Percentiles rank a stretch among this genome's conserved stretches.
Evolutionary conservation across 2,888 invertebrate genomes (phyloP).

Genomic region (Rhorus exstirpatorius): DNA sequence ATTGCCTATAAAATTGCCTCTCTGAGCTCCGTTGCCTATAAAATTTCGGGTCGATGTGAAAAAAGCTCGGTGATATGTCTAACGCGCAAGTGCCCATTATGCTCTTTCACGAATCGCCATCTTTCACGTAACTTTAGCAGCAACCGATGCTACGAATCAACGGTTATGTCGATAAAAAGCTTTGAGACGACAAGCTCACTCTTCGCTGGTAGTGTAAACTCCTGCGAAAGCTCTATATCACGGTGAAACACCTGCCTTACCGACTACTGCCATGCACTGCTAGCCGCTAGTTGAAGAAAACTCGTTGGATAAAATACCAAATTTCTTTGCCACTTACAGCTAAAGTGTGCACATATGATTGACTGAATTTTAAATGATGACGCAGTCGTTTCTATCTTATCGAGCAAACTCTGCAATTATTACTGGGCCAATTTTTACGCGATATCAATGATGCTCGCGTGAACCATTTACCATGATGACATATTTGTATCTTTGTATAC

Average conservation of each 20-base stretch:
- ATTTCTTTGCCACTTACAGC: slow-evolving; percentile 27
- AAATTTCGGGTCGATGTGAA: background rate
- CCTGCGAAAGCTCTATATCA: slow-evolving; percentile 14
- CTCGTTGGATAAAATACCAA: slow-evolving; percentile 39
- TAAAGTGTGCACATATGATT: background rate
- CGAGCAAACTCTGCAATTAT: background rate
- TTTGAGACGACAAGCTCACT: background rate
- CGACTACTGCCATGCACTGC: slow-evolving; percentile 31
- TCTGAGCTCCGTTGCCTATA: background rate
- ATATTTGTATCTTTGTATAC: background rate
- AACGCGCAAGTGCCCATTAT: slow-evolving; percentile 7
- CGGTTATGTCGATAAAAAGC: slow-evolving; percentile 53
- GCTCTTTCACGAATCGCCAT: slow-evolving; percentile 42
- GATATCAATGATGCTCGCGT: background rate
- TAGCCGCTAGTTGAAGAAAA: background rate
- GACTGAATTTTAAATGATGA: background rate
- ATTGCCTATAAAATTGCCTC: background rate
- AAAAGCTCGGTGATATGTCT: background rate
- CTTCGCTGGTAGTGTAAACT: slow-evolving; percentile 38
- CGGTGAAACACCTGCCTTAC: slow-evolving; percentile 44
- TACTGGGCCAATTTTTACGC: background rate
- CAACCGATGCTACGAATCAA: slow-evolving; percentile 12
- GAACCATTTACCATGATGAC: background rate
- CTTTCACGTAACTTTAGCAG: slow-evolving; percentile 28
- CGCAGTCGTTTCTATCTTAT: background rate